These are phyloP conservation scores for Dendrolimus kikuchii DNA, from an alignment of 1,140 invertebrate species.

Conservation along the genomic window DNA sequence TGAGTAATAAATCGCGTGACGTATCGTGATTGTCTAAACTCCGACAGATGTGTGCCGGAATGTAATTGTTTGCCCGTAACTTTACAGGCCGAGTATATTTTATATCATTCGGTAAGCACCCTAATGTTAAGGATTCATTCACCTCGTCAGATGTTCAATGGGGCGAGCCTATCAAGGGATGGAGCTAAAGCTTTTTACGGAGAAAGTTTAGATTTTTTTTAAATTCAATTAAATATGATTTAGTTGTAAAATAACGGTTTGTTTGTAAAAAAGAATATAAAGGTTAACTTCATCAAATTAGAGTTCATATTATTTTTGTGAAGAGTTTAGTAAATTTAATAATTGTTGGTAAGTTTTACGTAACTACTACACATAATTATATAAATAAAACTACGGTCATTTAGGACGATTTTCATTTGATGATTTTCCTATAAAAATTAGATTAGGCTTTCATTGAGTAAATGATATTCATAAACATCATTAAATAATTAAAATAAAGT, in stretches of 20 bases:
- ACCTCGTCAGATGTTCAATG: constrained; percentile 70
- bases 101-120: constrained; percentile 57
- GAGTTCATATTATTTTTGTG: too few relatives aligned
- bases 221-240: constrained; percentile 44
- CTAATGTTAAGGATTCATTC: constrained; percentile 58
- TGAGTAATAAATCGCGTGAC: constrained; percentile 54
- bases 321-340: too few relatives aligned
- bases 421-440: too few relatives aligned
- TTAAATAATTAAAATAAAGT: too few relatives aligned
- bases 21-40: constrained; percentile 70
- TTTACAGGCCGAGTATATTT: constrained; percentile 50
- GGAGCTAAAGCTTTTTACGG: constrained; percentile 34
- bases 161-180: constrained; percentile 54
- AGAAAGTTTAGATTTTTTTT: constrained; percentile 32
- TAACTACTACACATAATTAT: too few relatives aligned
- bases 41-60: constrained; percentile 69
- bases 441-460: too few relatives aligned
- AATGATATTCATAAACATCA: too few relatives aligned
- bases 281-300: too few relatives aligned
- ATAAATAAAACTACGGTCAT: too few relatives aligned
- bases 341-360: too few relatives aligned
- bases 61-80: constrained; percentile 62
- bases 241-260: constrained; percentile 13
- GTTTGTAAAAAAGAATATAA: not conserved
- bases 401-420: too few relatives aligned